These are phyloP conservation scores for Acropternis orthonyx DNA, from an alignment of 2,797 vertebrate species.

Conservation along the genomic window DNA sequence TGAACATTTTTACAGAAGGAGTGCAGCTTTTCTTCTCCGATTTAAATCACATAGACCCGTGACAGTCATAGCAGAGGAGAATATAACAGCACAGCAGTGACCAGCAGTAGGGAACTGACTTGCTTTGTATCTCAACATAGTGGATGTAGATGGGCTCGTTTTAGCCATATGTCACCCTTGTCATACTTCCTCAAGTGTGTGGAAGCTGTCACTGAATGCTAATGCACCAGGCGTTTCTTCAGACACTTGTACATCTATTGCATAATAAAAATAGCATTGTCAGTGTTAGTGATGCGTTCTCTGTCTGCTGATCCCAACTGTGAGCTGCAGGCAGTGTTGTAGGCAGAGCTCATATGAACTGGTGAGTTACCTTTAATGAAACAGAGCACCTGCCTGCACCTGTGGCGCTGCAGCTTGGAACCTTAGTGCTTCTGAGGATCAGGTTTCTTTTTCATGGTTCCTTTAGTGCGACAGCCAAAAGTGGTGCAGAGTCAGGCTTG, in stretches of 20 bases:
- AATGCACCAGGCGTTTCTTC: background rate
- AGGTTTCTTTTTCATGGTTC: background rate
- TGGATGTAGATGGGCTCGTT: background rate
- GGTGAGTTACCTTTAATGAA: background rate
- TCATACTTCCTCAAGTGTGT: background rate
- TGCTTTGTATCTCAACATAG: background rate
- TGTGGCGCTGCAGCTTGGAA: background rate
- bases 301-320: background rate
- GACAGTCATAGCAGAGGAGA: background rate
- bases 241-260: background rate
- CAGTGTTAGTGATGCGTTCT: accelerated
- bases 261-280: background rate
- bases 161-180: background rate
- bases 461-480: no score
- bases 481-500: no score
- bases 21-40: background rate
- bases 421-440: background rate
- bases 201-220: background rate
- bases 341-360: background rate
- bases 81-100: background rate
- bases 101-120: background rate
- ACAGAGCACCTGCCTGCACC: background rate
- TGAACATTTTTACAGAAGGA: background rate
- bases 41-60: background rate
- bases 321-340: background rate